Conservation (phyloP, 2,797 vertebrate genomes). For the Aeoliscus strigatus region DNA sequence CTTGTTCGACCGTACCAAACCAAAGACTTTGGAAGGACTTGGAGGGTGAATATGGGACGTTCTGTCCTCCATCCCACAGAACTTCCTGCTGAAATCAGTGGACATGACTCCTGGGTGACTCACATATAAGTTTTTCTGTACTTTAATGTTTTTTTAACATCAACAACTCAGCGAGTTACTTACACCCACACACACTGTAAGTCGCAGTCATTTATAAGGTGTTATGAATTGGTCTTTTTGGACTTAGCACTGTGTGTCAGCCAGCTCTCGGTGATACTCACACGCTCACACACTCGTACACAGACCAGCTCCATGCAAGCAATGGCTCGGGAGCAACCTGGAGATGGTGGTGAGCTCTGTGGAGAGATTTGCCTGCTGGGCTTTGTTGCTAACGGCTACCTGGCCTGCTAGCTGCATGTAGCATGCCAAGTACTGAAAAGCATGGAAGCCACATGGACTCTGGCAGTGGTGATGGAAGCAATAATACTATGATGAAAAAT, state of each 20-base stretch:
- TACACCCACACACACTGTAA: no score
- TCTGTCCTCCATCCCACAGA: no score
- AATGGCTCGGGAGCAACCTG: constrained; percentile 46
- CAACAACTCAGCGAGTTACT: no score
- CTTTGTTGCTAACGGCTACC: constrained; percentile 37
- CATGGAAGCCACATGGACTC: constrained; percentile 27
- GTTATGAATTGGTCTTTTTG: constrained; percentile 41
- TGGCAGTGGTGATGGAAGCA: constrained; percentile 11
- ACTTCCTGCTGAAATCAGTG: no score
- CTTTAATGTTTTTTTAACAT: no score
- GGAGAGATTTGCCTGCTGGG: constrained; percentile 28
- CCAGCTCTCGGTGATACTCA: constrained; percentile 39
- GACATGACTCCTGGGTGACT: no score
- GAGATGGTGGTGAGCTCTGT: constrained; percentile 49
- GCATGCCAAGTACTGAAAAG: constrained; percentile 40
- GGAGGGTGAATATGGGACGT: no score
- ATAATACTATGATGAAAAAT: constrained; percentile 11
- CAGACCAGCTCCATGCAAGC: constrained; percentile 46
- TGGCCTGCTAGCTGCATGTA: constrained; percentile 31
- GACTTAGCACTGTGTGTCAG: constrained; percentile 27
- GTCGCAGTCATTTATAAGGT: no score
- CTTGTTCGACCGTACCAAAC: no score
- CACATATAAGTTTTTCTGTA: no score
- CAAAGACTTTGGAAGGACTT: no score
- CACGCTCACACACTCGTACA: constrained; percentile 35